Evolutionary conservation across 2,888 invertebrate genomes (phyloP).

Genomic region (Mesorhabditis spiculigera): DNA sequence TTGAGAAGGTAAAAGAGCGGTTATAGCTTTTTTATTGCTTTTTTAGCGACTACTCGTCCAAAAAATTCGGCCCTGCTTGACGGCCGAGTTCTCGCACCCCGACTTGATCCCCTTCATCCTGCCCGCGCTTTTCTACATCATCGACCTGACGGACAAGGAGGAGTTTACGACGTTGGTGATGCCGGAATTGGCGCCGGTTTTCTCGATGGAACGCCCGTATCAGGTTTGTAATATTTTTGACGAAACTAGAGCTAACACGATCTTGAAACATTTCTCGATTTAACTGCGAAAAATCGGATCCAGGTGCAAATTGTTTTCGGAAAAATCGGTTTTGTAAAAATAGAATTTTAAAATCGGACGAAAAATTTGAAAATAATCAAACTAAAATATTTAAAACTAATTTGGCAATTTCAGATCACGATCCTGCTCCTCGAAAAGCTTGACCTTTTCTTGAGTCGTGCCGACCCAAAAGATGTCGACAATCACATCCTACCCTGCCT

Average conservation of each 20-base stretch:
- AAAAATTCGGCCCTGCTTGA: constrained; percentile 80
- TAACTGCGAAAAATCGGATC: too few relatives aligned
- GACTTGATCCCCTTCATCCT: constrained; percentile 95
- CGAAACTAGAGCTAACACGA: too few relatives aligned
- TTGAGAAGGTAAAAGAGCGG: constrained; percentile 30
- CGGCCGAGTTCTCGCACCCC: constrained; percentile 85
- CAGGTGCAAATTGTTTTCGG: too few relatives aligned
- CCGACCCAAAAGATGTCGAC: constrained; percentile 83
- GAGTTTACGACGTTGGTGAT: constrained; percentile 80
- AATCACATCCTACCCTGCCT: constrained; percentile 86
- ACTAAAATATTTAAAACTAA: constrained; percentile 5
- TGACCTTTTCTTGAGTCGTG: constrained; percentile 82
- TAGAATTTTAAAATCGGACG: too few relatives aligned
- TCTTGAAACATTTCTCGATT: too few relatives aligned
- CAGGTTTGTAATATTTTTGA: too few relatives aligned
- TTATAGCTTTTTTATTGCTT: background rate
- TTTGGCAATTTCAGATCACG: constrained; percentile 68
- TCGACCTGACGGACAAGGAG: constrained; percentile 77
- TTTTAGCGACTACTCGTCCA: constrained; percentile 62
- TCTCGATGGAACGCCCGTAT: constrained; percentile 81
- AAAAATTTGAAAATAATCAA: too few relatives aligned
- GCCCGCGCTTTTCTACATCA: constrained; percentile 78
- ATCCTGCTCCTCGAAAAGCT: constrained; percentile 91
- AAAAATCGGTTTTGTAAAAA: too few relatives aligned
- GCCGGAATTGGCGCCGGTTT: constrained; percentile 81